Evolutionary conservation across 1,140 invertebrate genomes (phyloP).

Genomic region (Tachypleus tridentatus): DNA sequence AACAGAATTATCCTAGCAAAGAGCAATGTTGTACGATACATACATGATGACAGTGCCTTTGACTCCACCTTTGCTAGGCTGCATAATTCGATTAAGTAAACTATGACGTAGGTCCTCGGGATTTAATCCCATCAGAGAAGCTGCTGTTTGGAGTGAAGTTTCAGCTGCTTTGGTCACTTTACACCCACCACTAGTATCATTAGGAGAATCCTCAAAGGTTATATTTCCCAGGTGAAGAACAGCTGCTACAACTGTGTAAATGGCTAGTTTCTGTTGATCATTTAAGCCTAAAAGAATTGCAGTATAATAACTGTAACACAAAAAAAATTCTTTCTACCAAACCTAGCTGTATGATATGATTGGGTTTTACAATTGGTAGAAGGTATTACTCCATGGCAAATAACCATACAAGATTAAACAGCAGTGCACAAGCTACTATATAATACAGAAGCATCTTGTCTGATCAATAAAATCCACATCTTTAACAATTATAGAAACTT

Average conservation of each 20-base stretch:
- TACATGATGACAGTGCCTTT: slow-evolving; percentile 97
- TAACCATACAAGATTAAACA: too few relatives aligned
- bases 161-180: slow-evolving; percentile 47
- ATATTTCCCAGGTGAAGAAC: slow-evolving; percentile 90
- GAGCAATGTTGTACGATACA: slow-evolving; percentile 27
- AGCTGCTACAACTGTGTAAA: slow-evolving; percentile 75
- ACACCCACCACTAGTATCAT: slow-evolving; percentile 75
- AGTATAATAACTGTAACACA: too few relatives aligned
- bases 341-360: too few relatives aligned
- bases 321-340: too few relatives aligned
- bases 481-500: too few relatives aligned
- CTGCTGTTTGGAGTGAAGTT: slow-evolving; percentile 53
- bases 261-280: slow-evolving; percentile 45
- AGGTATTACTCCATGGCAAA: too few relatives aligned
- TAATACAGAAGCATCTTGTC: too few relatives aligned
- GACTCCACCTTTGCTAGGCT: slow-evolving; percentile 77
- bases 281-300: slow-evolving; percentile 41
- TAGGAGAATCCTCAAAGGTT: slow-evolving; percentile 78
- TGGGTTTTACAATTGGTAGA: too few relatives aligned
- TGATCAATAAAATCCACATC: too few relatives aligned
- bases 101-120: slow-evolving; percentile 68
- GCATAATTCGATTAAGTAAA: slow-evolving; percentile 83
- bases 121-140: slow-evolving; percentile 68
- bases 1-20: too few relatives aligned
- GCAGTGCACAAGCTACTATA: too few relatives aligned